Conservation (phyloP, 2,888 invertebrate species). For the Xanthia icteritia region DNA sequence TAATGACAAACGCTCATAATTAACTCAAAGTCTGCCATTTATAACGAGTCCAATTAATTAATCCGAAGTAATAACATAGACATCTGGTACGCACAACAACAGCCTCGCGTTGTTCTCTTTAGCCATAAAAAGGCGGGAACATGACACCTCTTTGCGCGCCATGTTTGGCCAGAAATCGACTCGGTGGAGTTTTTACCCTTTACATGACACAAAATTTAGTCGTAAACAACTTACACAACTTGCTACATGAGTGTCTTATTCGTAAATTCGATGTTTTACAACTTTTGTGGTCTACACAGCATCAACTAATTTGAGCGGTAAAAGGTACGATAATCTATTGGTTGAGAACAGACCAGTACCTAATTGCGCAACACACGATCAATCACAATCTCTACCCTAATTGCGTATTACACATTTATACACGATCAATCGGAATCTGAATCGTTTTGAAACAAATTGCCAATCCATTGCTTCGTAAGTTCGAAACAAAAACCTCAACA, state of each 20-base stretch:
- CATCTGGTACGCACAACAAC: conserved; percentile 60
- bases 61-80: conserved; percentile 43
- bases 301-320: neutral
- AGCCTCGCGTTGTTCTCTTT: conserved; percentile 71
- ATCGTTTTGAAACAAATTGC: too few relatives aligned
- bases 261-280: conserved; percentile 4
- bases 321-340: neutral
- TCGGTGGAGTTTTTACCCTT: conserved; percentile 59
- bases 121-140: conserved; percentile 74
- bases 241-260: conserved; percentile 12
- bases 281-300: neutral
- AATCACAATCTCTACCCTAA: too few relatives aligned
- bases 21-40: conserved; percentile 27
- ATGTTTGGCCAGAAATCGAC: conserved; percentile 73
- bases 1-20: conserved; percentile 13
- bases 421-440: too few relatives aligned
- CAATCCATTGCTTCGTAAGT: too few relatives aligned
- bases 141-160: conserved; percentile 66
- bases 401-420: too few relatives aligned
- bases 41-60: conserved; percentile 50
- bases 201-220: conserved; percentile 30
- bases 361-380: too few relatives aligned
- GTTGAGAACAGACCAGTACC: neutral
- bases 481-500: too few relatives aligned
- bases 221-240: conserved; percentile 33